phyloP scores from a whole-genome alignment of 2,888 invertebrate species.

The Torymus tubicola region DNA sequence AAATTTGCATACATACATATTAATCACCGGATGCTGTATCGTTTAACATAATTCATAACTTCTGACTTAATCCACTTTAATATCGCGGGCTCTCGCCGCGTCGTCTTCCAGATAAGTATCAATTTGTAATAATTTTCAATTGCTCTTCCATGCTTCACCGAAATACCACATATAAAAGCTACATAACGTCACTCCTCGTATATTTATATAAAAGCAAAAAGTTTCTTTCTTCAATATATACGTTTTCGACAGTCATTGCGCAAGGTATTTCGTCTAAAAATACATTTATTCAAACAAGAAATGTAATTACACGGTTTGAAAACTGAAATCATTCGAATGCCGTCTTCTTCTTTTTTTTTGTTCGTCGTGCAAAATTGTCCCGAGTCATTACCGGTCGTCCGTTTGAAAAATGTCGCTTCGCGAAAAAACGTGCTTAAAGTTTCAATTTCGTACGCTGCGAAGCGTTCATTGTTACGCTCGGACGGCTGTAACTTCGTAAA shows the following conservation, averaged over 20 bases:
- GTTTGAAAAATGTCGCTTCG: not conserved
- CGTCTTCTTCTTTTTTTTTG: too few species aligned
- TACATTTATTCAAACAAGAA: too few species aligned
- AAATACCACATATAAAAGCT: too few species aligned
- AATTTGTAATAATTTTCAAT: constrained; percentile 31
- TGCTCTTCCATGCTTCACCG: not conserved
- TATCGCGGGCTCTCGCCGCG: constrained; percentile 5
- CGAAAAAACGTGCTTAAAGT: constrained; percentile 18
- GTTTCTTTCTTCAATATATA: too few species aligned
- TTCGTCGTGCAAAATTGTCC: too few species aligned
- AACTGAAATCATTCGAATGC: too few species aligned
- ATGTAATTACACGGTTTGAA: too few species aligned
- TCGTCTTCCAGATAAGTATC: constrained; percentile 26
- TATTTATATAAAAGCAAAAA: too few species aligned
- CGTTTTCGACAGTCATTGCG: too few species aligned
- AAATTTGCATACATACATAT: constrained; percentile 52
- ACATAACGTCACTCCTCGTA: too few species aligned
- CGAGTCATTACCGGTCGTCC: too few species aligned
- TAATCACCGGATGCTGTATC: constrained; percentile 40
- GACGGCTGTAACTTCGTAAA: constrained; percentile 27
- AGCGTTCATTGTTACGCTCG: constrained; percentile 17
- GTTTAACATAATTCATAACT: constrained; percentile 44
- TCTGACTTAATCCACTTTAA: constrained; percentile 38
- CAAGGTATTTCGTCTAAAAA: too few species aligned
- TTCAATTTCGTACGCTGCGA: constrained; percentile 19